Evolutionary conservation across 2,113 vertebrate species (phyloP).

Genomic region (Spheniscus mendiculus): DNA sequence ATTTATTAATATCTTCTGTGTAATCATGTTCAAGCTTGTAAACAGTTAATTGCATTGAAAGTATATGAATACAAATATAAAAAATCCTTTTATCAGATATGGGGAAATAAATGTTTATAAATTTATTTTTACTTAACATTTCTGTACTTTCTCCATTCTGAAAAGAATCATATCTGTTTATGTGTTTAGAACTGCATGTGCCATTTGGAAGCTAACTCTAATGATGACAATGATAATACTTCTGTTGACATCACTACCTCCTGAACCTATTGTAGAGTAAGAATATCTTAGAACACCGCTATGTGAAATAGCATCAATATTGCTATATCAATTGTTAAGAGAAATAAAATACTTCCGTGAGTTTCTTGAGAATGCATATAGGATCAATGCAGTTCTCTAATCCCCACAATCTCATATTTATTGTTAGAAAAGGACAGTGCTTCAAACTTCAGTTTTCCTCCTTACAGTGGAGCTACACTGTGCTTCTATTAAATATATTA

Average conservation of each 20-base stretch:
- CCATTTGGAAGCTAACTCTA: background rate
- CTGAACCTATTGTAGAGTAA: background rate
- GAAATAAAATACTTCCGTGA: background rate
- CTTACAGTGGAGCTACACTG: background rate
- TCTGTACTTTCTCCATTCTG: background rate
- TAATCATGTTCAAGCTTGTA: background rate
- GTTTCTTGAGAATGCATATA: background rate
- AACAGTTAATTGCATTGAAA: conserved; percentile 23
- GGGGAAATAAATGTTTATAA: background rate
- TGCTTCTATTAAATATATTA: background rate
- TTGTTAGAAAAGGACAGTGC: background rate
- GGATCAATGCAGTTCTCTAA: background rate
- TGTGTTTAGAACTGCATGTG: background rate
- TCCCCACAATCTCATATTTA: background rate
- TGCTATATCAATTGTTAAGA: background rate
- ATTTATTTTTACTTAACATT: background rate
- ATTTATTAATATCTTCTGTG: background rate
- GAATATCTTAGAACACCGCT: background rate
- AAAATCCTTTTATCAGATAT: background rate
- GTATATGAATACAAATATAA: background rate
- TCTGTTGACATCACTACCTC: background rate
- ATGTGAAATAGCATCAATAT: background rate
- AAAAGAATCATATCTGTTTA: background rate
- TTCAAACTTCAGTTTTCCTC: background rate
- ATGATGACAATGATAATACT: background rate